Evolutionary conservation across 2,113 vertebrate genomes (phyloP).

Genomic region (Oophaga pumilio): DNA sequence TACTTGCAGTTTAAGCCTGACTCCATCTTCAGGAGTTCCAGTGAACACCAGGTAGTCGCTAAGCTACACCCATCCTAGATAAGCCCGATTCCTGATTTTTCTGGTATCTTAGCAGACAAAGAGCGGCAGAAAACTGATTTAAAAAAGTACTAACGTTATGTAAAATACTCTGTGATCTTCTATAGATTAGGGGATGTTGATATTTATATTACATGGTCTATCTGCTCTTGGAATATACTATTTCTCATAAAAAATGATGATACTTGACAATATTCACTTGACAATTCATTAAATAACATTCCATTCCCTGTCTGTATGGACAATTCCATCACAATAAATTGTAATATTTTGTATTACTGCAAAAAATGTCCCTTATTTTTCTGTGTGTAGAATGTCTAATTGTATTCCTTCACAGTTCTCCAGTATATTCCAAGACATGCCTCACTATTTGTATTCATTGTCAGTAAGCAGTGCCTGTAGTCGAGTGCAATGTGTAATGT

Average conservation of each 20-base stretch:
- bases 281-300: conserved; percentile 4
- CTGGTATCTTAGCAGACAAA: neutral
- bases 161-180: neutral
- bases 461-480: conserved; percentile 62
- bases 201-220: neutral
- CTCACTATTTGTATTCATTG: conserved; percentile 37
- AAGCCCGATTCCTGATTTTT: too few relatives aligned
- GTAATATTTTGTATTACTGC: neutral
- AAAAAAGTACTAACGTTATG: neutral
- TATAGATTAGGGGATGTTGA: neutral
- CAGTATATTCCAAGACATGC: neutral
- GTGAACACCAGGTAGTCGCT: too few relatives aligned
- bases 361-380: neutral
- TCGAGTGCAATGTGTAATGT: conserved; percentile 71
- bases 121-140: neutral
- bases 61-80: too few relatives aligned
- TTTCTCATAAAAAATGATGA: neutral
- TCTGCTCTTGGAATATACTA: conserved; percentile 1
- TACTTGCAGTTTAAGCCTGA: too few relatives aligned
- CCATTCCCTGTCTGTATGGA: neutral
- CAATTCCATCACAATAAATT: neutral
- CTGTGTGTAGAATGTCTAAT: neutral
- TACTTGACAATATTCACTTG: neutral
- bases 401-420: neutral
- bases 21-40: too few relatives aligned